A percentile compares a stretch with the other conserved stretches of the same genome.
Evolutionary conservation across 2,113 vertebrate genomes (phyloP).

Genomic region (Acanthisitta chloris): DNA sequence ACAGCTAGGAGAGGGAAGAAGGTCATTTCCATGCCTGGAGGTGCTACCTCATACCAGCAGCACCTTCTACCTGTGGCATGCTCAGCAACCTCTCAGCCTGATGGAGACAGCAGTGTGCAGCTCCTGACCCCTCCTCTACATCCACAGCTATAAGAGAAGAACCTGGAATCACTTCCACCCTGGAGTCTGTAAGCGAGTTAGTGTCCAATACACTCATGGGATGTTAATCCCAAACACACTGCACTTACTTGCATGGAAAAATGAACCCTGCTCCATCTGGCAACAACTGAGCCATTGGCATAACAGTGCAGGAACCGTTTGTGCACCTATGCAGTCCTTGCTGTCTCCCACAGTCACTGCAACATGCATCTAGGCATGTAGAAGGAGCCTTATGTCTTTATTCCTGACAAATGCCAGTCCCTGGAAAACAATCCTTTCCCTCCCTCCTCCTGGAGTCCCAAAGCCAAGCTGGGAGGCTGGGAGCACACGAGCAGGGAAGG

Average conservation of each 20-base stretch:
- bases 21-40: neutral
- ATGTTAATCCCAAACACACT: neutral
- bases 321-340: neutral
- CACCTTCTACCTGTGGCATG: neutral
- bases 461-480: slow-evolving; percentile 3
- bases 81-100: neutral
- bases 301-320: neutral
- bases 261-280: neutral
- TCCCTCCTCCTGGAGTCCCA: neutral
- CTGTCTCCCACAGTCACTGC: neutral
- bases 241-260: neutral
- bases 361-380: neutral
- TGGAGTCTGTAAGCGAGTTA: neutral
- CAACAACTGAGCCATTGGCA: neutral
- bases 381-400: neutral
- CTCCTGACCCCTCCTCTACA: neutral
- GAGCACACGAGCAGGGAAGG: neutral
- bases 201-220: neutral
- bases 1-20: neutral
- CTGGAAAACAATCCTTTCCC: slow-evolving; percentile 1
- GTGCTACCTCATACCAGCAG: neutral
- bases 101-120: neutral
- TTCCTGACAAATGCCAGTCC: slow-evolving; percentile 15
- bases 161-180: neutral
- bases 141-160: neutral